Conservation (phyloP, 2,888 invertebrate genomes). For the Epinotia ramella region DNA sequence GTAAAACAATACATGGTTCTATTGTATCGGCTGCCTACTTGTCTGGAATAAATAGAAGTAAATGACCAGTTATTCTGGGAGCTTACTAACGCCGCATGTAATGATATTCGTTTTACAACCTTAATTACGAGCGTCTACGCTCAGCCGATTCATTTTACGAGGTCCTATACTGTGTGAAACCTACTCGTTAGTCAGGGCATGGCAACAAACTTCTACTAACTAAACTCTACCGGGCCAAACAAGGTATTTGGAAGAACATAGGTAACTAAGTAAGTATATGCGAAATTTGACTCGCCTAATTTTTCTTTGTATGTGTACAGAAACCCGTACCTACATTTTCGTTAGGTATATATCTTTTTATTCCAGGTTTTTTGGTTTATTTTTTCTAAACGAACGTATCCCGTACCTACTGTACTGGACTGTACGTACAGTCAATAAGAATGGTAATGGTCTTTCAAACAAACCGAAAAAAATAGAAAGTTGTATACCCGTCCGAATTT, state of each 20-base stretch:
- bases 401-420: no score
- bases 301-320: no score
- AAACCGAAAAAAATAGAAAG: no score
- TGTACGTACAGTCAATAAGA: no score
- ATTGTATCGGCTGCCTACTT: background rate
- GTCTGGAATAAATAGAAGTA: conserved; percentile 4
- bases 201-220: background rate
- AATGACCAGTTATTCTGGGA: conserved; percentile 6
- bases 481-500: no score
- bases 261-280: no score
- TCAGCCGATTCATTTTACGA: conserved; percentile 10
- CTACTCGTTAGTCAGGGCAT: background rate
- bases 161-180: background rate
- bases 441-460: no score
- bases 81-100: background rate
- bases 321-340: no score
- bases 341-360: no score
- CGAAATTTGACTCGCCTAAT: no score
- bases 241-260: background rate
- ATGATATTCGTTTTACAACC: background rate
- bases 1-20: background rate
- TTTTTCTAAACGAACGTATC: no score
- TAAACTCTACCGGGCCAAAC: background rate
- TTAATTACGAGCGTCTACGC: conserved; percentile 11
- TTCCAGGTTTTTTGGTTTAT: no score